A percentile compares a stretch with the other conserved stretches of the same genome.
phyloP scores from a whole-genome alignment of 2,888 invertebrate species.

The Incurvaria masculella region DNA sequence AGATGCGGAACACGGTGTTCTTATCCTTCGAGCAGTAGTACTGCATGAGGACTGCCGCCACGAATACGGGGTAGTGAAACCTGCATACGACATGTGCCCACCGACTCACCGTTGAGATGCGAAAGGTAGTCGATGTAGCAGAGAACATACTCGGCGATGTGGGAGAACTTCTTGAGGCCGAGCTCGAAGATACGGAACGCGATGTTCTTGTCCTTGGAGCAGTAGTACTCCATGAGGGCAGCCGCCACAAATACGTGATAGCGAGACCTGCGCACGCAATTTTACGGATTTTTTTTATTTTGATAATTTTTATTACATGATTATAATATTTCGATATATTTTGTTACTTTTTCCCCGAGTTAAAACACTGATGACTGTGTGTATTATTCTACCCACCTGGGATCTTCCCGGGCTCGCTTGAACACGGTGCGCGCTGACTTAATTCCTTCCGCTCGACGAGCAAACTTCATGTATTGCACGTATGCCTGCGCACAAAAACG shows the following conservation, averaged over 20 bases:
- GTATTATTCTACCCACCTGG: constrained; percentile 48
- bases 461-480: constrained; percentile 99
- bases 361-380: too few relatives aligned
- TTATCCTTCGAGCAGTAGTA: constrained; percentile 99
- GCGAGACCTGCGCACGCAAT: constrained; percentile 51
- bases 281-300: too few relatives aligned
- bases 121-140: constrained; percentile 97
- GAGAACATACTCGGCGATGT: constrained; percentile 91
- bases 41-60: constrained; percentile 98
- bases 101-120: constrained; percentile 84
- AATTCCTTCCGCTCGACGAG: constrained; percentile 95
- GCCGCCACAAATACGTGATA: constrained; percentile 97
- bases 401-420: constrained; percentile 91
- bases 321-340: too few relatives aligned
- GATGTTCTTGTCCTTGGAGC: constrained; percentile 96
- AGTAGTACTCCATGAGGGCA: constrained; percentile 98
- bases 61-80: too few relatives aligned
- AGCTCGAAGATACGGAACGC: constrained; percentile 96
- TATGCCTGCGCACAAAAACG: too few relatives aligned
- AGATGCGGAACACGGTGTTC: too few relatives aligned
- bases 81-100: too few relatives aligned
- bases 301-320: too few relatives aligned
- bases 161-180: constrained; percentile 94
- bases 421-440: constrained; percentile 94
- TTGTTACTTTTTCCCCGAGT: too few relatives aligned